phyloP scores from a whole-genome alignment of 1,140 invertebrate species.

The Neodiprion virginianus region DNA sequence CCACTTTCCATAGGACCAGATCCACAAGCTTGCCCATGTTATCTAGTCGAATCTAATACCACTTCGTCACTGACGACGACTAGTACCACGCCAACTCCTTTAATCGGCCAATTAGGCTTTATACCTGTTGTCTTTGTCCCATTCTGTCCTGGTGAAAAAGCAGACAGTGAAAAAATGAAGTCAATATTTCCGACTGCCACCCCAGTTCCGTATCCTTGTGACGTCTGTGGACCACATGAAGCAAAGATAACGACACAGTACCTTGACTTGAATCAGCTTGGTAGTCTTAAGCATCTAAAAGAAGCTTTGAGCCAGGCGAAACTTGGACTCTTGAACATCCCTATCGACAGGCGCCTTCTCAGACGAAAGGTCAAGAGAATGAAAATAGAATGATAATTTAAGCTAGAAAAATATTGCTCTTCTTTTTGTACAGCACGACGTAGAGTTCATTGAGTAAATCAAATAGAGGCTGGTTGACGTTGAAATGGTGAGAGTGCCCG shows the following conservation, averaged over 20 bases:
- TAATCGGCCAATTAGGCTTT: constrained; percentile 59
- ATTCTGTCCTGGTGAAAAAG: constrained; percentile 62
- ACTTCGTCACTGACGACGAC: constrained; percentile 24
- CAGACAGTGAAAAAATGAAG: constrained; percentile 57
- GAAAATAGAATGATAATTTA: constrained; percentile 24
- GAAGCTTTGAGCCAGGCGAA: constrained; percentile 36
- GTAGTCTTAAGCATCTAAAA: constrained; percentile 39
- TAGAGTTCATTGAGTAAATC: not conserved
- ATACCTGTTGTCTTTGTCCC: constrained; percentile 68
- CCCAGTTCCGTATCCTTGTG: constrained; percentile 55
- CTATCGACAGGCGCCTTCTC: constrained; percentile 21
- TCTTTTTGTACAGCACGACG: not conserved
- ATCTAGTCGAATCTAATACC: constrained; percentile 43
- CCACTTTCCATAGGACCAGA: constrained; percentile 44
- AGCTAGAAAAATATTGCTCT: not conserved
- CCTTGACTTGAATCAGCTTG: constrained; percentile 38
- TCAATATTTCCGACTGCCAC: constrained; percentile 65
- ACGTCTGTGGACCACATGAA: constrained; percentile 32
- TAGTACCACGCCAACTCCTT: constrained; percentile 29
- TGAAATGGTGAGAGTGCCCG: constrained; percentile 26
- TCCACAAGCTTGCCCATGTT: constrained; percentile 48
- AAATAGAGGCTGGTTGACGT: not conserved
- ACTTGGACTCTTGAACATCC: constrained; percentile 47
- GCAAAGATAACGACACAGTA: constrained; percentile 29
- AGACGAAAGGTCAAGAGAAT: constrained; percentile 32